phyloP scores from a whole-genome alignment of 2,888 invertebrate species.

The Hemithea aestivaria region DNA sequence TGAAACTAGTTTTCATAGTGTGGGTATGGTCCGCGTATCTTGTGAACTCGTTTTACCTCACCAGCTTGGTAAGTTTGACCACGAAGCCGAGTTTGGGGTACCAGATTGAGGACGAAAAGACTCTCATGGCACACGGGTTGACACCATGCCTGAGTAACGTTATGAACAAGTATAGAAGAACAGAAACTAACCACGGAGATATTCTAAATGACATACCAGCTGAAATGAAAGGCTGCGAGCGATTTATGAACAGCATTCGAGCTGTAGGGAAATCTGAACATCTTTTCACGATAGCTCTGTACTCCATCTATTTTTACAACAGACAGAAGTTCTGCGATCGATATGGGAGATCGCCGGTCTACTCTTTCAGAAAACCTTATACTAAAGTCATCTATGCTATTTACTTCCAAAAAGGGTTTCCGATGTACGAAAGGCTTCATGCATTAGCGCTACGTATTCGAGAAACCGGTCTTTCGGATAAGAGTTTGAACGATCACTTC shows the following conservation, averaged over 20 bases:
- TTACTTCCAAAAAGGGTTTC: slow-evolving; percentile 56
- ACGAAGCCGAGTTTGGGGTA: slow-evolving; percentile 25
- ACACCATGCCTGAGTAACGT: slow-evolving; percentile 45
- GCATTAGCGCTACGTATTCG: slow-evolving; percentile 33
- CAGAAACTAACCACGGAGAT: slow-evolving; percentile 10
- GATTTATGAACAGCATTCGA: slow-evolving; percentile 33
- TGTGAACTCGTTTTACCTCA: slow-evolving; percentile 33
- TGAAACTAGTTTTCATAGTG: slow-evolving; percentile 33
- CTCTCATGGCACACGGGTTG: slow-evolving; percentile 28
- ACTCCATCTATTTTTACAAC: slow-evolving; percentile 37
- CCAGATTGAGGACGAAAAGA: slow-evolving; percentile 27
- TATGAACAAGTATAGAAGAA: slow-evolving; percentile 23
- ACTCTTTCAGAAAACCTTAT: slow-evolving; percentile 33
- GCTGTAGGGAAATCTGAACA: slow-evolving; percentile 35
- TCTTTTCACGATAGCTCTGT: slow-evolving; percentile 36
- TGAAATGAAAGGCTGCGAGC: slow-evolving; percentile 22
- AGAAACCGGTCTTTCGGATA: slow-evolving; percentile 44
- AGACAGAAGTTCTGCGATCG: slow-evolving; percentile 34
- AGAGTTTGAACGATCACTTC: slow-evolving; percentile 25
- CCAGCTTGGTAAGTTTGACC: slow-evolving; percentile 33
- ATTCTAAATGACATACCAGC: background rate
- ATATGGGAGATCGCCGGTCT: slow-evolving; percentile 30
- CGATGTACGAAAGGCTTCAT: slow-evolving; percentile 33
- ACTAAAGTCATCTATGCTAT: slow-evolving; percentile 45
- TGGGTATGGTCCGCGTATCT: slow-evolving; percentile 49